Evolutionary conservation across 2,888 invertebrate species (phyloP), one percentile per base, ranked within the genome.

Genomic region (Stenurella melanura): DNA sequence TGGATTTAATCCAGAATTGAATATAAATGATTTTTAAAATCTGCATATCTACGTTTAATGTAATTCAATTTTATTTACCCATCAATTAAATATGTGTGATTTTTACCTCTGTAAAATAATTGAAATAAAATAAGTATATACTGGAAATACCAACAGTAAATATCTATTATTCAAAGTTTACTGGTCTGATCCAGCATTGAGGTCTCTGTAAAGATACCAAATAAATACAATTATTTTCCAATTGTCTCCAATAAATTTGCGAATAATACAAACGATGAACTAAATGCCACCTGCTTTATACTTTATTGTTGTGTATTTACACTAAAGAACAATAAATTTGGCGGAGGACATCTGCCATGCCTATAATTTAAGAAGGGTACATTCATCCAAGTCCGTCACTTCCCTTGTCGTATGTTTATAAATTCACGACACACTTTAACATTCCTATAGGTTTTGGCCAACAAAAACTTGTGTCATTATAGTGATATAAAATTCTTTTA

Each of bases 381-480:
- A 84, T 83, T 74, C 78, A 83, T 83, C 79, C 74, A 80, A 66
- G 80, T 78, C 82, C 78, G 73, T 82, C 83, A 81, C 80, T 82
- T 78, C 76, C 80, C 82, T 76, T 80, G 82, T 80, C 78, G 82
- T 76, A 81, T 83, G 83, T 84, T 85, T 87, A 86, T 86, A 86
- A 87, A 87, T 87, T 88, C 87, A 84, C 84, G 77, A 85, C 85
- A 86, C 88, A 86, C 84, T 86, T 85, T 83, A 82, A 84, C 84
- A 85, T 84, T 83, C 83, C 84, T 81, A 83, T 83, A 84, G 85
- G 85, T 85, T 86, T 84, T 80, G 80, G 78, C 77, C 73, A 73
- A 80, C 82, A 88, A 88, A 88, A 88, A 87, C 83, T 86, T 85
- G 88, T 83, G 84, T 87, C 86, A 88, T 87, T 88, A 86, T 86